Base-by-base conservation (phyloP, 1,140 invertebrate species). In the Monochamus saltuarius region DNA sequence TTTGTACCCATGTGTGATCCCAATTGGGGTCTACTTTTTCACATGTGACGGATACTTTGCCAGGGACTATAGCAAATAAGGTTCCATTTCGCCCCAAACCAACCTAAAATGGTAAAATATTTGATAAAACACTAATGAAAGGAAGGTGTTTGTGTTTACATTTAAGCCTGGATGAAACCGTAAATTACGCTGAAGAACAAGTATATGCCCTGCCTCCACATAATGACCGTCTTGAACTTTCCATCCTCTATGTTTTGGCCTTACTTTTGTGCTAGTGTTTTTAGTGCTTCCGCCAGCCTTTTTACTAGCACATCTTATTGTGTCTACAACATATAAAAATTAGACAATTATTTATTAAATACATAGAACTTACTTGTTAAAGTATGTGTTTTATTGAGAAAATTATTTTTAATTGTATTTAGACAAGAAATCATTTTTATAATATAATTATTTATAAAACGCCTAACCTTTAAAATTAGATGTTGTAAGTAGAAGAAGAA, bases 101-200 rank as follows among this genome's bases (percentile, higher is more conserved):
- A 68, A 92, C 90, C 90, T 92, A 71, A 58, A 75, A 81, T 35
- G 39, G 22, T 46, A 37, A 4, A 43, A 54, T 1, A n/a, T 37
- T 8, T 38, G 22, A 2, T 2, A 2, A 29, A 29, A 3, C 22
- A 29, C 6, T 29, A 29, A 29, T 6, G 22, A 29, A 11, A 56
- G 19, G 45, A 19, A 17, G 29, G n/a, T 40, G 4, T 13, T 42
- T 45, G 6, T 47, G 9, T 13, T 81, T 79, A 91, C 90, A 82
- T 91, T 86, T 57, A 91, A 75, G 3, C 90, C 90, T n/a, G 90
- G 89, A 79, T 91, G 89, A 73, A 87, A 92, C 59, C 89, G 80
- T 0, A 86, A 74, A n/a, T 68, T 83, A 52, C 79, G 76, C 75
- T 93, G 90, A 0, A 82, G 84, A 0, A 81, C 88, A 39, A 92